These are phyloP conservation scores for Leucoma salicis DNA, from an alignment of 2,888 invertebrate species.

Conservation along the genomic window DNA sequence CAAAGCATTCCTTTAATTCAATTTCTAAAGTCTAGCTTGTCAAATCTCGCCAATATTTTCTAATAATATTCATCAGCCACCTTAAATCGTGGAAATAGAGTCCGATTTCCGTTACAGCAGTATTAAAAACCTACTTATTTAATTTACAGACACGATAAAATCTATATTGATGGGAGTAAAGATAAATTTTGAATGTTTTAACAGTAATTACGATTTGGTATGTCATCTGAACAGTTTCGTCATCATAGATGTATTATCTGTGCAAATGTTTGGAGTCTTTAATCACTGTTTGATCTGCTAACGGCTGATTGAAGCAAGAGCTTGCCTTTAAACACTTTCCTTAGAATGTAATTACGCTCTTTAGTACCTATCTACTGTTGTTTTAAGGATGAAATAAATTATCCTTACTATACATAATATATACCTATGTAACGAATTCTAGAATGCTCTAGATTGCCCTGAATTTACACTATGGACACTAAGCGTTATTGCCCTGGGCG, in stretches of 20 bases:
- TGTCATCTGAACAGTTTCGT: slow-evolving; percentile 21
- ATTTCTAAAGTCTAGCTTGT: slow-evolving; percentile 14
- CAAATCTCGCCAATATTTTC: slow-evolving; percentile 6
- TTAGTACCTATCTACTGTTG: background rate
- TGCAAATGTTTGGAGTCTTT: slow-evolving; percentile 25
- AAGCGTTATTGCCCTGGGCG: no score
- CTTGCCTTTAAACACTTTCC: slow-evolving; percentile 4
- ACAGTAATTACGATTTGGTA: background rate
- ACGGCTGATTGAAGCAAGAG: slow-evolving; percentile 16
- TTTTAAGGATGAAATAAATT: background rate
- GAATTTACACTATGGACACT: no score
- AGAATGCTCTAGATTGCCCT: no score
- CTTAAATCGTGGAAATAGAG: background rate
- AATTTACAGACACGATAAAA: background rate
- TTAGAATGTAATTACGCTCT: background rate
- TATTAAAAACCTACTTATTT: background rate
- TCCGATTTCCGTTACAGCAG: background rate
- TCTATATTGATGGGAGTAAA: background rate
- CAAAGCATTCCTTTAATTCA: slow-evolving; percentile 18
- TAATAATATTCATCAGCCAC: background rate
- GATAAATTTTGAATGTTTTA: slow-evolving; percentile 4
- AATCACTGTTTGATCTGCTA: slow-evolving; percentile 30
- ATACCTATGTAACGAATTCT: no score
- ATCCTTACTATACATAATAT: no score
- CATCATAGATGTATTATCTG: slow-evolving; percentile 29